phyloP scores from a whole-genome alignment of 2,888 invertebrate species.

The Branchipolynoe longqiensis region DNA sequence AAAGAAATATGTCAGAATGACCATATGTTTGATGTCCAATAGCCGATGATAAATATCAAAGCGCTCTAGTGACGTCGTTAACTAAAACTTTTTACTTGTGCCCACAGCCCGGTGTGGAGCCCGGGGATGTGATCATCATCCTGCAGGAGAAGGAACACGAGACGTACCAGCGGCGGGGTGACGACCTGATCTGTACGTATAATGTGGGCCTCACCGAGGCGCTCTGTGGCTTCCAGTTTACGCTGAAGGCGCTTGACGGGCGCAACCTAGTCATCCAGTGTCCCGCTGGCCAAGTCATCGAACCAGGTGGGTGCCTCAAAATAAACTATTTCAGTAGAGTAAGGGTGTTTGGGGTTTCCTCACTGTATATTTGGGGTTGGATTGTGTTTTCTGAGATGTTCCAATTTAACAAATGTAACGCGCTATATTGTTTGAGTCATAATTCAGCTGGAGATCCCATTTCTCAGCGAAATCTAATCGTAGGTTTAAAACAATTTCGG shows the following conservation, averaged over 20 bases:
- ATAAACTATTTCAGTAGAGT: neutral
- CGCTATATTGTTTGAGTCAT: no score
- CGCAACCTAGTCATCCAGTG: constrained; percentile 90
- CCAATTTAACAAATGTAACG: no score
- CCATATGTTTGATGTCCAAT: no score
- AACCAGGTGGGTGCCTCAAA: constrained; percentile 86
- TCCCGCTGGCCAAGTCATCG: constrained; percentile 90
- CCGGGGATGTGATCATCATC: constrained; percentile 94
- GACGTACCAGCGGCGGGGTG: constrained; percentile 88
- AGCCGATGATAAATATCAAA: no score
- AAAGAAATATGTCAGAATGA: no score
- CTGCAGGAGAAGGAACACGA: constrained; percentile 91
- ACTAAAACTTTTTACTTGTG: constrained; percentile 61
- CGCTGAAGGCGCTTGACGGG: constrained; percentile 94
- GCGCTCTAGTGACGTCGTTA: no score
- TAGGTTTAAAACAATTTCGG: no score
- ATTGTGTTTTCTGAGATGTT: no score
- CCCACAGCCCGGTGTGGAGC: constrained; percentile 89
- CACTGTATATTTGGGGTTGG: no score
- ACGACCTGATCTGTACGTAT: constrained; percentile 87
- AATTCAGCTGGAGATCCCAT: no score
- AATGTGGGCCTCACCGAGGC: constrained; percentile 92
- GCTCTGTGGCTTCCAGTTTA: constrained; percentile 92
- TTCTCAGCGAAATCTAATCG: no score
- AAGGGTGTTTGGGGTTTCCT: no score